These are phyloP conservation scores for Marmota monax DNA, from an alignment of 2,113 vertebrate species.

Conservation along the genomic window DNA sequence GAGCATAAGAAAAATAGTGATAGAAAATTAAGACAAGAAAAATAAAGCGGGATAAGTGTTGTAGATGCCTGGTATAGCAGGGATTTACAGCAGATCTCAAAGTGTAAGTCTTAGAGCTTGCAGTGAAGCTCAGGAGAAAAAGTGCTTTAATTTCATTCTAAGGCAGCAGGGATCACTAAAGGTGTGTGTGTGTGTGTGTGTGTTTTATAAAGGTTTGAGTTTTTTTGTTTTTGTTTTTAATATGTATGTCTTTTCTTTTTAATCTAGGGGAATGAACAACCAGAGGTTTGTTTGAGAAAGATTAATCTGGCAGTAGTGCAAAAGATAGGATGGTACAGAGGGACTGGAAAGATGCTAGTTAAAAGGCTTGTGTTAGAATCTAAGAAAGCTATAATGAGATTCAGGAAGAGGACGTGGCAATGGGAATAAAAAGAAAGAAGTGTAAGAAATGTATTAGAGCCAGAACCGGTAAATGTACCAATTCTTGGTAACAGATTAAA, in stretches of 20 bases:
- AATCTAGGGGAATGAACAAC: neutral
- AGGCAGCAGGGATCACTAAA: neutral
- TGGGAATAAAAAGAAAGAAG: neutral
- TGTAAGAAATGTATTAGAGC: neutral
- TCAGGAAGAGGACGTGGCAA: neutral
- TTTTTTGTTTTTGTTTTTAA: neutral
- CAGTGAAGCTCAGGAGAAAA: neutral
- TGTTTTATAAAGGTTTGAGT: neutral
- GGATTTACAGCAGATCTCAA: too few relatives aligned
- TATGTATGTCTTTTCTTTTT: neutral
- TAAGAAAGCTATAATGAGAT: neutral
- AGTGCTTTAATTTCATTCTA: conserved; percentile 48
- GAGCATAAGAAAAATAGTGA: conserved; percentile 19
- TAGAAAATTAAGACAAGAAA: conserved; percentile 35
- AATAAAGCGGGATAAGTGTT: neutral
- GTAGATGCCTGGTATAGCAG: neutral
- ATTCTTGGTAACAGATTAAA: conserved; percentile 51
- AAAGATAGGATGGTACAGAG: neutral
- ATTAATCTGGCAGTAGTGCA: conserved; percentile 29
- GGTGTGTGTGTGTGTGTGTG: too few relatives aligned
- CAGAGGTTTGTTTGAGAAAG: neutral
- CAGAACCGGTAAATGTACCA: neutral
- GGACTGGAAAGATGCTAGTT: neutral
- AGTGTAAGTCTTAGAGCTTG: too few relatives aligned
- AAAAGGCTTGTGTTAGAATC: neutral